Evolutionary conservation across 1,140 invertebrate genomes (phyloP).

Genomic region (Drosophila mayri): DNA sequence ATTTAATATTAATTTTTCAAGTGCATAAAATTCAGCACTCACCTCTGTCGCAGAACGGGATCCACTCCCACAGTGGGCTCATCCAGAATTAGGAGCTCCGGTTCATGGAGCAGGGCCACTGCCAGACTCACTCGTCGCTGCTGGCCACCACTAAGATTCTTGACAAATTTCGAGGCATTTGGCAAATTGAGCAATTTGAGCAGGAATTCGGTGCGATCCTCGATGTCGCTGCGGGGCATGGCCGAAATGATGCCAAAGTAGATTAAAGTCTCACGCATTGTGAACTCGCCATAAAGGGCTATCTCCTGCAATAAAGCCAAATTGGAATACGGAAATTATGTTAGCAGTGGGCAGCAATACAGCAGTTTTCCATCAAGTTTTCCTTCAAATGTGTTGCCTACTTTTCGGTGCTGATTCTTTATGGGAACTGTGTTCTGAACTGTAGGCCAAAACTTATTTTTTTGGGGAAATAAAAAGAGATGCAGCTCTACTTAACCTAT

Average conservation of each 20-base stretch:
- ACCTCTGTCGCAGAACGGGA: constrained; percentile 95
- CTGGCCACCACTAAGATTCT: constrained; percentile 95
- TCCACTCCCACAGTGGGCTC: constrained; percentile 98
- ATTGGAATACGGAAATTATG: constrained; percentile 34
- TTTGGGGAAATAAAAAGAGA: background rate
- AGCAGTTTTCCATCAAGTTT: background rate
- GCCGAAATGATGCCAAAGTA: constrained; percentile 96
- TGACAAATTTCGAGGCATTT: constrained; percentile 89
- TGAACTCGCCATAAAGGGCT: constrained; percentile 96
- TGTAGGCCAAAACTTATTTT: background rate
- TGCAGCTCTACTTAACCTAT: background rate
- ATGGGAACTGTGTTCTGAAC: constrained; percentile 12
- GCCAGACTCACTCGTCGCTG: constrained; percentile 95
- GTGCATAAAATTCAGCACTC: constrained; percentile 36
- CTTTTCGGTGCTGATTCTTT: constrained; percentile 28
- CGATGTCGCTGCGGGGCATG: constrained; percentile 90
- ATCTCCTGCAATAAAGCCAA: constrained; percentile 89
- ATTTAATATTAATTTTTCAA: background rate
- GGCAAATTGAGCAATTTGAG: constrained; percentile 91
- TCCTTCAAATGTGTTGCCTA: constrained; percentile 18
- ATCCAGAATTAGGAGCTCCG: constrained; percentile 96
- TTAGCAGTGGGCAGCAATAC: constrained; percentile 3
- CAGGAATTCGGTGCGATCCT: constrained; percentile 92
- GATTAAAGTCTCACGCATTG: constrained; percentile 94
- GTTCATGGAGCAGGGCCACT: constrained; percentile 94